Percentiles rank a stretch among this genome's conserved stretches.
These are phyloP conservation scores for Acromyrmex charruanus DNA, from an alignment of 1,140 invertebrate genomes.

Conservation along the genomic window DNA sequence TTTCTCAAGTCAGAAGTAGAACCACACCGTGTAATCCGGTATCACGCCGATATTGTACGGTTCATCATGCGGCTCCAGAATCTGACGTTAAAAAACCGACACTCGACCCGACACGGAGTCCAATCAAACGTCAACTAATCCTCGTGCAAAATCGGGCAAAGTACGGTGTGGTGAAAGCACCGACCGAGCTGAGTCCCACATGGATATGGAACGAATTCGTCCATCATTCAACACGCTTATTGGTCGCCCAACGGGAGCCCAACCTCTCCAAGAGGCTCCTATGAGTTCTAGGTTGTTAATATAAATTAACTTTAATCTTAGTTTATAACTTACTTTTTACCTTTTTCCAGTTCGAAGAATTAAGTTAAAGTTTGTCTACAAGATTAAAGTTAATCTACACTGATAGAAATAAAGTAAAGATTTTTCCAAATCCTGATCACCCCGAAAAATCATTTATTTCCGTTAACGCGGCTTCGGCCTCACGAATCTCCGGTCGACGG, in stretches of 20 bases:
- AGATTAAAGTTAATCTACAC: too few relatives aligned
- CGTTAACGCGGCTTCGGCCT: neutral
- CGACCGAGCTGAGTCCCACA: neutral
- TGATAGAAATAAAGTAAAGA: neutral
- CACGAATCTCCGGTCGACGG: neutral
- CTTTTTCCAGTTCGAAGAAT: too few relatives aligned
- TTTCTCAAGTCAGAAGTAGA: neutral
- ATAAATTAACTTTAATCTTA: too few relatives aligned
- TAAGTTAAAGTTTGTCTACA: too few relatives aligned
- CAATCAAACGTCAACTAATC: neutral
- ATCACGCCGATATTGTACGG: neutral
- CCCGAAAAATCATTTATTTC: neutral
- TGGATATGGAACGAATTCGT: neutral
- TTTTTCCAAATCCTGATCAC: neutral
- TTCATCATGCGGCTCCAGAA: neutral
- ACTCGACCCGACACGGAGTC: neutral
- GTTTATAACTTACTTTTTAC: too few relatives aligned
- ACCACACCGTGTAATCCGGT: neutral
- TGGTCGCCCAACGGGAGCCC: neutral
- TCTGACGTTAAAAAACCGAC: neutral
- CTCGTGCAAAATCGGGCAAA: neutral
- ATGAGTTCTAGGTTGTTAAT: too few relatives aligned
- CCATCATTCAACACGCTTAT: neutral
- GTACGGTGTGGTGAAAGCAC: neutral
- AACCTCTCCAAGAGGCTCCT: neutral